A percentile compares a stretch with the other conserved stretches of the same genome.
Evolutionary conservation across 2,797 vertebrate species (phyloP).

Genomic region (Poecilia velifera): DNA sequence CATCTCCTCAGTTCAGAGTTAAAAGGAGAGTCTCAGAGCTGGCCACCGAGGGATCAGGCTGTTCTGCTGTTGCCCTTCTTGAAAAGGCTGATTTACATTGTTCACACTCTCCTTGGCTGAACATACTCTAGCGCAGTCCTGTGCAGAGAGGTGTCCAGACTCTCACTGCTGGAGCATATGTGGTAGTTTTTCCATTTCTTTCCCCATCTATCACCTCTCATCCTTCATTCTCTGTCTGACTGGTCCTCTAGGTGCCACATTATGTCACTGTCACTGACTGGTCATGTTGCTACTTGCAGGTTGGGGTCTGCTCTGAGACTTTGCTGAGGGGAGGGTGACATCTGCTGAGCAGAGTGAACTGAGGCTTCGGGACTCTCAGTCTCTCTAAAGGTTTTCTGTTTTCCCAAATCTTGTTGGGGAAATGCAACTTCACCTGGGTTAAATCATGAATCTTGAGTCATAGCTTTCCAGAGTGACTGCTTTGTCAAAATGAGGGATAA

Average conservation of each 20-base stretch:
- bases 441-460: neutral
- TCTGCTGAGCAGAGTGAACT: constrained; percentile 68
- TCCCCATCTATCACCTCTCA: constrained; percentile 50
- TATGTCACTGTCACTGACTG: constrained; percentile 68
- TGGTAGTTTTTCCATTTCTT: constrained; percentile 40
- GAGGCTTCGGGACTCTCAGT: constrained; percentile 37
- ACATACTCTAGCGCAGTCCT: constrained; percentile 24
- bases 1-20: constrained; percentile 41
- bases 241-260: constrained; percentile 63
- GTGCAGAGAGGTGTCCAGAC: constrained; percentile 22
- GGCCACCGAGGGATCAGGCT: constrained; percentile 35
- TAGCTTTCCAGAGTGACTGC: neutral
- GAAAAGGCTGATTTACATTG: constrained; percentile 51
- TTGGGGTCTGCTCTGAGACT: constrained; percentile 53
- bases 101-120: constrained; percentile 45
- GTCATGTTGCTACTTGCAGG: constrained; percentile 67
- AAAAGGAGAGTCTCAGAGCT: constrained; percentile 24
- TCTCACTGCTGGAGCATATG: constrained; percentile 39
- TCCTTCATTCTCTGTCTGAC: constrained; percentile 46
- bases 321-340: constrained; percentile 69
- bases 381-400: constrained; percentile 20
- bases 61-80: constrained; percentile 38
- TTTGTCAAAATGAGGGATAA: neutral
- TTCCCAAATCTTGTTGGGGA: neutral
- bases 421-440: neutral